phyloP scores from a whole-genome alignment of 2,888 invertebrate genomes.

The Aleiodes alternator region DNA sequence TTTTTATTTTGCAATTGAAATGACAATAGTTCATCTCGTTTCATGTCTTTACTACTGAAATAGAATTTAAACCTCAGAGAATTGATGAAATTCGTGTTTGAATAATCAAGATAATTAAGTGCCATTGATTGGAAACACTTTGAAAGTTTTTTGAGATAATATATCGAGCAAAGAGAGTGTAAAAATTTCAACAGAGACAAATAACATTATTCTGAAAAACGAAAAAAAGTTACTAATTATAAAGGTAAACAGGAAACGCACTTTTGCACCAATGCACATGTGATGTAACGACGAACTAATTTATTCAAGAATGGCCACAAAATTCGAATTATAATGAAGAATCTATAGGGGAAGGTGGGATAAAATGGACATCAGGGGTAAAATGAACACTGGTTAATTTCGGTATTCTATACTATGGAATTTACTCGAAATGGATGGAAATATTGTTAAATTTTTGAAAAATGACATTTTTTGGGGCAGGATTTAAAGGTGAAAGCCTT shows the following conservation, averaged over 20 bases:
- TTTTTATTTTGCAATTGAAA: too few relatives aligned
- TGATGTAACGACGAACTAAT: conserved; percentile 38
- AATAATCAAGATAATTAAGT: conserved; percentile 19
- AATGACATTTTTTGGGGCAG: too few relatives aligned
- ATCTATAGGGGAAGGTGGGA: neutral
- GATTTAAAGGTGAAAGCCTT: too few relatives aligned
- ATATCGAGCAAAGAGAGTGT: conserved; percentile 35
- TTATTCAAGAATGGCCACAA: conserved; percentile 35
- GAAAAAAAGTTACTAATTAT: conserved; percentile 27
- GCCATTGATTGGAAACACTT: conserved; percentile 43
- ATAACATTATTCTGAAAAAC: conserved; percentile 14
- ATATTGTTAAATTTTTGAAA: too few relatives aligned
- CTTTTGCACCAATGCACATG: conserved; percentile 53
- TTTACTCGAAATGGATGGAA: too few relatives aligned
- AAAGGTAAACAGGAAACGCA: conserved; percentile 36
- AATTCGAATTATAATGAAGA: conserved; percentile 7
- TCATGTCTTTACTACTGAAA: too few relatives aligned
- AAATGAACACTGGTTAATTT: too few relatives aligned
- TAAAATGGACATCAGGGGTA: too few relatives aligned
- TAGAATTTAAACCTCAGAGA: conserved; percentile 5
- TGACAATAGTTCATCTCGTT: too few relatives aligned
- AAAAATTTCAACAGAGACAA: conserved; percentile 30
- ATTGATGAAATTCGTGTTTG: neutral
- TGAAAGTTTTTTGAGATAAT: conserved; percentile 43
- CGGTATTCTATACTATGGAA: too few relatives aligned